These are phyloP conservation scores for Aphelenchoides bicaudatus DNA, from an alignment of 2,888 invertebrate species.

Conservation along the genomic window DNA sequence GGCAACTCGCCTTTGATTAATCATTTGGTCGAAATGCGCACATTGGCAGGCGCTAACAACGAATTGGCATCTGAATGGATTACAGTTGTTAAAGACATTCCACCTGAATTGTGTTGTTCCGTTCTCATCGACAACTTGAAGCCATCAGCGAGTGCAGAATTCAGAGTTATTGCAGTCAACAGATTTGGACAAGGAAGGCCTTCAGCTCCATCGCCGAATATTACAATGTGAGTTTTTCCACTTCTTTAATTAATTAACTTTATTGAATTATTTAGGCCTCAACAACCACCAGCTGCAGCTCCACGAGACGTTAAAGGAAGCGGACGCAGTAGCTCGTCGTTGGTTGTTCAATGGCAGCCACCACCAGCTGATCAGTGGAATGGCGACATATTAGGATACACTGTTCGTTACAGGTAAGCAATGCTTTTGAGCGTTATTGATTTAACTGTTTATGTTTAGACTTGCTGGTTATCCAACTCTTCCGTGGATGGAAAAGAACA, in stretches of 20 bases:
- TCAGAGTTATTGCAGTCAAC: conserved; percentile 92
- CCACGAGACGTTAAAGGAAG: conserved; percentile 83
- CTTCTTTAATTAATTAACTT: no score
- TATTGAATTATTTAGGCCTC: no score
- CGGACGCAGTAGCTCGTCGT: conserved; percentile 86
- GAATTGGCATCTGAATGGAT: conserved; percentile 57
- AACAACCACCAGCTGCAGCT: conserved; percentile 87
- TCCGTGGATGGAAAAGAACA: conserved; percentile 85
- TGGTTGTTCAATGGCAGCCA: conserved; percentile 91
- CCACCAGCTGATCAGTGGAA: conserved; percentile 90
- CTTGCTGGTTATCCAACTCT: conserved; percentile 83
- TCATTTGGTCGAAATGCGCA: conserved; percentile 83
- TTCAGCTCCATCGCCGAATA: conserved; percentile 81
- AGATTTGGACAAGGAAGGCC: conserved; percentile 88
- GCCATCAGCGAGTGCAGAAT: conserved; percentile 91
- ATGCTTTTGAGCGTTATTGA: no score
- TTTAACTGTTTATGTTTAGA: conserved; percentile 58
- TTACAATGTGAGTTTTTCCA: no score
- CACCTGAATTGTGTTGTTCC: conserved; percentile 46
- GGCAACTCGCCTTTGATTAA: conserved; percentile 91
- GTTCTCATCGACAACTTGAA: conserved; percentile 71
- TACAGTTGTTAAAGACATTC: conserved; percentile 70
- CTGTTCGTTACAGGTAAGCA: conserved; percentile 72
- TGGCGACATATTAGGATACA: conserved; percentile 87
- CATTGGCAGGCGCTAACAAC: conserved; percentile 66